A percentile compares a stretch with the other conserved stretches of the same genome.
Conservation (phyloP, 2,113 vertebrate genomes). For the Pseudopodoces humilis region DNA sequence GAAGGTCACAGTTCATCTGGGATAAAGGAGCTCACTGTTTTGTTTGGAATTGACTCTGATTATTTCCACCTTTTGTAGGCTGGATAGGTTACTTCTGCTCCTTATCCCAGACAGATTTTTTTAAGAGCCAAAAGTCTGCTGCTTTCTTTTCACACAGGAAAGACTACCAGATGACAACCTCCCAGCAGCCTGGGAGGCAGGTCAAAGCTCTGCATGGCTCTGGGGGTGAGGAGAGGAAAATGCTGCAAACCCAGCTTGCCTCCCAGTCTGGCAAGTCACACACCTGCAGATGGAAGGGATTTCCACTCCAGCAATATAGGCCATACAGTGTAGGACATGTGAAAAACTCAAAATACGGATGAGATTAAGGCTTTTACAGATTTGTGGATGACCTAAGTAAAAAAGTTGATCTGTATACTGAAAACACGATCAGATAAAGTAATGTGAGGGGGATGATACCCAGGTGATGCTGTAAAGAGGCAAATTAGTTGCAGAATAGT, state of each 20-base stretch:
- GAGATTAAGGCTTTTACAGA: background rate
- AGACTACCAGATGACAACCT: background rate
- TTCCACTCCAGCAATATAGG: background rate
- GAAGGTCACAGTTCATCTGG: background rate
- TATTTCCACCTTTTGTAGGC: background rate
- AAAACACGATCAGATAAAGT: background rate
- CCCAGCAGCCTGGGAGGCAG: background rate
- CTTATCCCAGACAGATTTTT: background rate
- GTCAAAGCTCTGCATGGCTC: background rate
- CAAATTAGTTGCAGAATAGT: background rate
- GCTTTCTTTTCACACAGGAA: background rate
- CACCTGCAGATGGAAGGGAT: background rate
- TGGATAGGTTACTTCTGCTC: background rate
- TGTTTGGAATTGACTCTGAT: background rate
- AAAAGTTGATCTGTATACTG: background rate
- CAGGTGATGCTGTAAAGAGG: background rate
- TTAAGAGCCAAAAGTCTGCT: background rate
- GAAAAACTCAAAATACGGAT: background rate
- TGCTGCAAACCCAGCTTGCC: background rate
- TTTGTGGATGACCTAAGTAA: background rate
- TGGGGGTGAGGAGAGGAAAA: background rate
- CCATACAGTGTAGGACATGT: fast-evolving
- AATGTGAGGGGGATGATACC: background rate
- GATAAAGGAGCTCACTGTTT: background rate
- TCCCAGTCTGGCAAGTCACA: background rate